Percentiles rank a stretch among this genome's conserved stretches.
These are phyloP conservation scores for Florisuga fusca DNA, from an alignment of 2,797 vertebrate species.

Conservation along the genomic window DNA sequence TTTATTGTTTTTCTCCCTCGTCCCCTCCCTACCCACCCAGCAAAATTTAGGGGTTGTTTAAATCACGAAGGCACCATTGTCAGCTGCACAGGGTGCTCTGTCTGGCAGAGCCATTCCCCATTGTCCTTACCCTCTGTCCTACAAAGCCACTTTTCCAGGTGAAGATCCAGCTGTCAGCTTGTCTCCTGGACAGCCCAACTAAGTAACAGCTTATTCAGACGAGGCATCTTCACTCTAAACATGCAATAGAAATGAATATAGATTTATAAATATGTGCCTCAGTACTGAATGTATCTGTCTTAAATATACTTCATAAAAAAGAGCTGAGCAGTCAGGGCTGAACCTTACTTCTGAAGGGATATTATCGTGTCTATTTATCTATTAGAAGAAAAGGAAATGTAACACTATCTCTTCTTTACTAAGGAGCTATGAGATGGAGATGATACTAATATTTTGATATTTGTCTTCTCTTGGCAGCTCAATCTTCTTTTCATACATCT, in stretches of 20 bases:
- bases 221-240: background rate
- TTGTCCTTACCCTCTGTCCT: background rate
- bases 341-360: background rate
- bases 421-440: background rate
- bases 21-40: background rate
- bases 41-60: constrained; percentile 3
- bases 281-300: background rate
- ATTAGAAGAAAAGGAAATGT: background rate
- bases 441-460: background rate
- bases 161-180: background rate
- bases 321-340: background rate
- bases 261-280: background rate
- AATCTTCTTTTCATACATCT: background rate
- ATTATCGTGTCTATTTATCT: background rate
- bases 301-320: background rate
- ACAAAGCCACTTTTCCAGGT: background rate
- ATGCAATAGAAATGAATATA: background rate
- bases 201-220: background rate
- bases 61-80: background rate
- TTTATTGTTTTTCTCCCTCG: constrained; percentile 3
- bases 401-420: background rate
- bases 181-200: background rate
- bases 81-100: background rate
- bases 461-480: constrained; percentile 14
- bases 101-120: background rate